Conservation (phyloP, 2,797 vertebrate genomes). For the Graptemys geographica region DNA sequence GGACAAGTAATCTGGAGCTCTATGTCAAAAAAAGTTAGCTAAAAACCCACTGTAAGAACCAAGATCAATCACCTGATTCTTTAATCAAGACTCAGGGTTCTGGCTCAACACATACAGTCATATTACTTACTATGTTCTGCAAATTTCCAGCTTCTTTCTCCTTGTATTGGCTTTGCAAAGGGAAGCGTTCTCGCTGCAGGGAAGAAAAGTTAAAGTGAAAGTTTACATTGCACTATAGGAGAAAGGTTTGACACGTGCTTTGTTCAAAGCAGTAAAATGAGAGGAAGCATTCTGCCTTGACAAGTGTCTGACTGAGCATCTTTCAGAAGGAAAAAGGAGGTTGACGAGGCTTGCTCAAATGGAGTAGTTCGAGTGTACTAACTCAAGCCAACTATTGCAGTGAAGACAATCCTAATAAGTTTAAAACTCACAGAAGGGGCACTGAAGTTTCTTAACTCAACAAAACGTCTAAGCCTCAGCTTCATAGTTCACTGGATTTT, state of each 20-base stretch:
- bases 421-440: neutral
- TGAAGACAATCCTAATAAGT: neutral
- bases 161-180: constrained; percentile 72
- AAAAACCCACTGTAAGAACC: neutral
- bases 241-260: neutral
- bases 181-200: constrained; percentile 75
- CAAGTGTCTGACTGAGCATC: neutral
- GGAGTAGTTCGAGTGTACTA: neutral
- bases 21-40: neutral
- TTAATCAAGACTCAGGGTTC: neutral
- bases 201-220: constrained; percentile 41
- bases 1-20: neutral
- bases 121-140: constrained; percentile 75
- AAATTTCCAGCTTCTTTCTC: constrained; percentile 63
- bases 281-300: neutral
- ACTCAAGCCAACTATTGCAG: neutral
- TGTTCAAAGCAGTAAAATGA: neutral
- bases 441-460: neutral
- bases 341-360: neutral
- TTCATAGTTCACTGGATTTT: neutral
- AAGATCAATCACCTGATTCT: neutral
- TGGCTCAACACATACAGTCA: neutral
- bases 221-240: neutral
- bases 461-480: neutral
- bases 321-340: neutral